Conservation (phyloP, 2,888 invertebrate species). For the Phytoseiulus persimilis region DNA sequence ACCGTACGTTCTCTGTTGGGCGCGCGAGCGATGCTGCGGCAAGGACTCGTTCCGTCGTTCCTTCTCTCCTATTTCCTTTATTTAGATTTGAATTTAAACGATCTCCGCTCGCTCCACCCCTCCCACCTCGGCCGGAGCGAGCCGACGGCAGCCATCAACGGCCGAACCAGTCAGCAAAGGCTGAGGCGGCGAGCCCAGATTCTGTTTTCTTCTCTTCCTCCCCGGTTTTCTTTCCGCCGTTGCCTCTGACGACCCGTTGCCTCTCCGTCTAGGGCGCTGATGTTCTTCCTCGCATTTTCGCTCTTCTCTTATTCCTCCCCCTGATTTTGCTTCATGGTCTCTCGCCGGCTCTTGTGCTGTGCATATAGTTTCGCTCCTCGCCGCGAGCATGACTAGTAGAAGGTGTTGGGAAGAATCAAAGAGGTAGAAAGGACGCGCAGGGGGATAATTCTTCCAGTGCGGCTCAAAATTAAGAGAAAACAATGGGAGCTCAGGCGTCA, state of each 20-base stretch:
- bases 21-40: background rate
- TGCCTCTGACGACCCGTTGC: background rate
- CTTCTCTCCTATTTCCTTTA: slow-evolving; percentile 21
- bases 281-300: background rate
- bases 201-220: background rate
- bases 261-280: background rate
- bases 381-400: background rate
- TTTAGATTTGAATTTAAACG: slow-evolving; percentile 35
- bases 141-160: background rate
- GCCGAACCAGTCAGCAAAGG: background rate
- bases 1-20: background rate
- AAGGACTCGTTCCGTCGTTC: background rate
- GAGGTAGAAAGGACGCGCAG: too few relatives aligned
- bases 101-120: background rate
- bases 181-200: background rate
- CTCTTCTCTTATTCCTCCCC: background rate
- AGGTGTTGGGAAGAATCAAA: too few relatives aligned
- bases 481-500: too few relatives aligned
- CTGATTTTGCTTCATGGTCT: background rate
- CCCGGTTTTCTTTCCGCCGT: too few relatives aligned
- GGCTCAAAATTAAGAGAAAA: too few relatives aligned
- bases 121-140: background rate
- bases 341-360: background rate
- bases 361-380: background rate
- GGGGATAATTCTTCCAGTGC: too few relatives aligned